Base-by-base conservation (phyloP, 2,888 invertebrate genomes). In the Rambutsinella grinnellia region DNA sequence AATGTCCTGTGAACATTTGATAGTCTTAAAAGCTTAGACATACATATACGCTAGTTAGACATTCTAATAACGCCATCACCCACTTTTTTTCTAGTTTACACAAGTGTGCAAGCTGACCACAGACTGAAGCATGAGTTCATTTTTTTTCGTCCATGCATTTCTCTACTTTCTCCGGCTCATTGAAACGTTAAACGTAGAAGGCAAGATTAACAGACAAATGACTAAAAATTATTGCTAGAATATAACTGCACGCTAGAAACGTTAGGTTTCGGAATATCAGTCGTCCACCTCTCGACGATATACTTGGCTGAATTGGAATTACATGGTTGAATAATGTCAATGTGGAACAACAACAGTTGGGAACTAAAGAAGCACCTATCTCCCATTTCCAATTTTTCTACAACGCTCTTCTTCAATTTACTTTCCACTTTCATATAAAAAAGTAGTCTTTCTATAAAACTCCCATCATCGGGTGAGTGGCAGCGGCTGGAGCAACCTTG, bases 401-500 rank as follows among this genome's bases (percentile, higher is more conserved):
- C 13, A 36, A 36, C 36, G 36, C 6, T 36, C 36, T 36, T 36
- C 36, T 36, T 36, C 13, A 36, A 36, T 36, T 36, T 36, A 36
- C 6, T 36, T 60, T 58, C 21, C 61, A 19, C 49, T 62, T 24
- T 49, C 28, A 17, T 21, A 10, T 8, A n/a, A 61, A 61, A 61
- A 17, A 46, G 36, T 36, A 36, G 36, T 5, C 36, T 63, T n/a
- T 19, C 53, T 71, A 49, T 27, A n/a, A 66, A 28, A 26, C 26
- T 66, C 26, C 66, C 24, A 23, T n/a, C n/a, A n/a, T 26, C 46
- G 66, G 28, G n/a, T 28, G 27, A 56, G 27, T 46, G 46, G 46
- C 56, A 28, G 46, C 47, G 24, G 17, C 44, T 23, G 27, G 60
- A 58, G 47, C 75, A 75, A 68, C 75, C 75, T 75, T 75, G 75